Conservation (phyloP, 2,888 invertebrate species). For the Standfussiana lucernea region DNA sequence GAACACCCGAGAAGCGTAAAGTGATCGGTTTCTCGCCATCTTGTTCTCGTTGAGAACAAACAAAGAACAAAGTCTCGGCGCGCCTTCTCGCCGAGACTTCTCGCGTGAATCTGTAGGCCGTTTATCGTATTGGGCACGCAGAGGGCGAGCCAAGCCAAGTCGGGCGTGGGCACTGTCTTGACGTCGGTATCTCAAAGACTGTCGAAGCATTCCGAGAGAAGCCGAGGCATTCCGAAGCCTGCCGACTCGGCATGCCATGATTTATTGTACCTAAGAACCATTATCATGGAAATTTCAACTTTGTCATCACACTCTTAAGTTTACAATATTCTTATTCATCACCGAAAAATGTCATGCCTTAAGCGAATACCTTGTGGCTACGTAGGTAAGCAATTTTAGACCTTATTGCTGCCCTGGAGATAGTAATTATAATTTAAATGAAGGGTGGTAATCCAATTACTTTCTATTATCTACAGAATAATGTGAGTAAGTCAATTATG, state of each 20-base stretch:
- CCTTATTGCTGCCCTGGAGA: constrained; percentile 1
- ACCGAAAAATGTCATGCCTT: not conserved
- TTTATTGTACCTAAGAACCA: not conserved
- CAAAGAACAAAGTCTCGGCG: too few species aligned
- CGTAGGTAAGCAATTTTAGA: not conserved
- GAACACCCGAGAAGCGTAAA: too few species aligned
- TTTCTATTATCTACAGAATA: not conserved
- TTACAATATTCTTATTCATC: not conserved
- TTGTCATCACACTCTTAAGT: not conserved
- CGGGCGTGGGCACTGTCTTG: too few species aligned
- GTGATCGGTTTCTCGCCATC: too few species aligned
- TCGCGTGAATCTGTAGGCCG: too few species aligned
- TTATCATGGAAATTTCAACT: too few species aligned
- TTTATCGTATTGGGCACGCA: too few species aligned
- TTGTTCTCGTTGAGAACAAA: too few species aligned
- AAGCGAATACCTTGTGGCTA: not conserved
- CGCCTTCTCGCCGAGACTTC: too few species aligned
- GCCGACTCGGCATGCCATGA: not conserved
- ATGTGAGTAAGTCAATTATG: constrained; percentile 6
- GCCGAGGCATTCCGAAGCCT: not conserved
- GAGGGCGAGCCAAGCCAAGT: too few species aligned
- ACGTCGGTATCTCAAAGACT: not conserved
- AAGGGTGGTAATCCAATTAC: constrained; percentile 26
- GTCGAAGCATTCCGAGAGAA: not conserved
- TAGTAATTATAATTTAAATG: not conserved